Conservation (phyloP, 2,888 invertebrate genomes). For the Dicyrtomina minuta region DNA sequence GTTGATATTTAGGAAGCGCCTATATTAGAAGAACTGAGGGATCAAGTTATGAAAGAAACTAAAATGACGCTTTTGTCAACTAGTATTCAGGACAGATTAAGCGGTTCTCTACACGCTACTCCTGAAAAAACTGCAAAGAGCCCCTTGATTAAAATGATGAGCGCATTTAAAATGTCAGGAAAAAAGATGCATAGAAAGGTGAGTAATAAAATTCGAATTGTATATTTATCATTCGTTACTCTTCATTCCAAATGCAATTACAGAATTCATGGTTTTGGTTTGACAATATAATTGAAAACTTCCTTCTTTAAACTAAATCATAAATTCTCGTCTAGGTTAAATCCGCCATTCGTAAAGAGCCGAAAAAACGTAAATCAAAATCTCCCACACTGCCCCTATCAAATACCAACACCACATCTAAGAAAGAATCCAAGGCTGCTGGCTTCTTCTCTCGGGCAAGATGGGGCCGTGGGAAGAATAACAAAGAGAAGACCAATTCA, state of each 20-base stretch:
- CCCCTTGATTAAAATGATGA: slow-evolving; percentile 19
- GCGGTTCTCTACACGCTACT: neutral
- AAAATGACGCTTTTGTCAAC: neutral
- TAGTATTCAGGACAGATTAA: slow-evolving; percentile 6
- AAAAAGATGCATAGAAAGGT: slow-evolving; percentile 16
- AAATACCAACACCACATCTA: slow-evolving; percentile 19
- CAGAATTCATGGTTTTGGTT: too few species aligned
- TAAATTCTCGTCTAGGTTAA: too few species aligned
- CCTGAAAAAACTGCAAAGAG: slow-evolving; percentile 10
- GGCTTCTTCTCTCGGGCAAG: slow-evolving; percentile 22
- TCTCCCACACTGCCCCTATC: slow-evolving; percentile 1
- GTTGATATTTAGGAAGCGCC: neutral
- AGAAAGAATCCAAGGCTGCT: too few species aligned
- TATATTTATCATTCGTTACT: too few species aligned
- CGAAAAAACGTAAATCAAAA: slow-evolving; percentile 1
- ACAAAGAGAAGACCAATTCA: neutral
- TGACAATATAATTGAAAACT: too few species aligned
- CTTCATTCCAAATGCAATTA: too few species aligned
- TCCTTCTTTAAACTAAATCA: too few species aligned
- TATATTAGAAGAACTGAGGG: neutral
- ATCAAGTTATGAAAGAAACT: neutral
- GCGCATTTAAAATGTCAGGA: slow-evolving; percentile 15
- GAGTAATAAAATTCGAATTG: too few species aligned
- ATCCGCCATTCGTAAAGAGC: slow-evolving; percentile 2
- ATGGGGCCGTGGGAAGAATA: slow-evolving; percentile 12